phyloP scores from a whole-genome alignment of 2,113 vertebrate genomes.

The Halcyon senegalensis region DNA sequence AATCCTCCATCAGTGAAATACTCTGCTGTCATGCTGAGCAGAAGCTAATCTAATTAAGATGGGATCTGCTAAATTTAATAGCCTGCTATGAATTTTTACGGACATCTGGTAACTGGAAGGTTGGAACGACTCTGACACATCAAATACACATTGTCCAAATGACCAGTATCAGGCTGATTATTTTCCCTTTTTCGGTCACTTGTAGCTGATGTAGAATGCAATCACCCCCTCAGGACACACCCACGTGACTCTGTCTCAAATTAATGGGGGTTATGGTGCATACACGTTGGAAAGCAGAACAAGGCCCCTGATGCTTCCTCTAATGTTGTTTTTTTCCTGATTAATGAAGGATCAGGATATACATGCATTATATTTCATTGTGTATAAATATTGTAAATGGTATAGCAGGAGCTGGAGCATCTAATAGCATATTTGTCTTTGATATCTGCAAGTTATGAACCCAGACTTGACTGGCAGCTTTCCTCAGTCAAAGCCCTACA shows the following conservation, averaged over 20 bases:
- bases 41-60: slow-evolving; percentile 84
- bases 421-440: not conserved
- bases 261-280: not conserved
- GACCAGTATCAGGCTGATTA: slow-evolving; percentile 59
- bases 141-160: slow-evolving; percentile 75
- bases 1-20: slow-evolving; percentile 76
- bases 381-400: not conserved
- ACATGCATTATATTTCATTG: not conserved
- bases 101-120: slow-evolving; percentile 80
- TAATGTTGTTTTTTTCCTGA: not conserved
- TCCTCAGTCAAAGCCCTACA: not conserved
- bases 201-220: slow-evolving; percentile 28
- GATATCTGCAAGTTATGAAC: not conserved
- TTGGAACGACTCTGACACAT: slow-evolving; percentile 68
- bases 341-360: slow-evolving; percentile 20
- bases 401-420: not conserved
- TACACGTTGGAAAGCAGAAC: slow-evolving; percentile 2
- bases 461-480: not conserved
- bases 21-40: slow-evolving; percentile 76
- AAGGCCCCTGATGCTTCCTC: not conserved
- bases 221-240: not conserved
- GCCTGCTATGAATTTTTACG: slow-evolving; percentile 82
- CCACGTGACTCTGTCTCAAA: not conserved
- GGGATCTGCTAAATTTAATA: slow-evolving; percentile 84
- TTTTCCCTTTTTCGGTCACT: slow-evolving; percentile 41